A percentile compares a stretch with the other conserved stretches of the same genome.
Evolutionary conservation across 2,113 vertebrate genomes (phyloP).

Genomic region (Greenwoodochromis staneri): DNA sequence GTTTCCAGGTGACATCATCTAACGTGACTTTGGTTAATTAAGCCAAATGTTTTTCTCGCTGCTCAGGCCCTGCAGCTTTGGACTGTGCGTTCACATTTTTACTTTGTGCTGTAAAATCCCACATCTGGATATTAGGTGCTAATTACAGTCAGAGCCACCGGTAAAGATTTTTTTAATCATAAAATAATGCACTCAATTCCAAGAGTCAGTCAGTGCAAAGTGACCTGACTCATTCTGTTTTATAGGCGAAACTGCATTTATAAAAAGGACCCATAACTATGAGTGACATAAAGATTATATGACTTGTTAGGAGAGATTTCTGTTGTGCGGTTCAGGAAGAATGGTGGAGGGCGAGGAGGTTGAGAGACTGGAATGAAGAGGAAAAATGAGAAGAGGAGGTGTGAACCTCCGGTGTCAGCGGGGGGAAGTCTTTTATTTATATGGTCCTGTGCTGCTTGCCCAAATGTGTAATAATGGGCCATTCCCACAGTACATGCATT

Average conservation of each 20-base stretch:
- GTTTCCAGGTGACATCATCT: not conserved
- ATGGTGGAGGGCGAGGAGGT: not conserved
- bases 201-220: not conserved
- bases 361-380: not conserved
- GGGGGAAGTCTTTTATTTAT: slow-evolving; percentile 69
- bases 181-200: not conserved
- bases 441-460: slow-evolving; percentile 40
- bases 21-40: not conserved
- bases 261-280: not conserved
- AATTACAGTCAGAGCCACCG: not conserved
- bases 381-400: not conserved
- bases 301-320: not conserved
- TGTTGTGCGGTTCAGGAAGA: not conserved
- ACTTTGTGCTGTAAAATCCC: not conserved
- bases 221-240: not conserved
- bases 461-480: slow-evolving; percentile 57
- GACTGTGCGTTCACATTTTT: not conserved
- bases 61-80: not conserved
- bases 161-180: not conserved
- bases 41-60: not conserved
- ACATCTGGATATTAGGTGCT: not conserved
- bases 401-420: not conserved
- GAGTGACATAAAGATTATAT: not conserved
- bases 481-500: slow-evolving; percentile 66
- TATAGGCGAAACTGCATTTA: not conserved